Evolutionary conservation across 2,888 invertebrate species (phyloP), one percentile per base, ranked within the genome.

Genomic region (Zaprionus obscuricornis): DNA sequence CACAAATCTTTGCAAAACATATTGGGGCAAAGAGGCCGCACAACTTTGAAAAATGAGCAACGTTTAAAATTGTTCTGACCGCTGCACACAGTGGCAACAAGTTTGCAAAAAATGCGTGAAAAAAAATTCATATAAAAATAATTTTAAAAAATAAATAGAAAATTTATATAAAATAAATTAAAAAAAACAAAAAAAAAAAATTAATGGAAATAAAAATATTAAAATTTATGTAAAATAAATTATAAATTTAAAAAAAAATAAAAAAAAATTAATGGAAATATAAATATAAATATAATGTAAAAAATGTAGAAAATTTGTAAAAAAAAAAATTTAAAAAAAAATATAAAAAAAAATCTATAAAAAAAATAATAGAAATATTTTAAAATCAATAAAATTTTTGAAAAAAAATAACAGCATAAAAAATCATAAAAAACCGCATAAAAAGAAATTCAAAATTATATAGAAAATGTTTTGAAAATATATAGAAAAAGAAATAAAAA

Each of bases 21-120:
- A 56, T 66, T 68, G 72, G 51, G 55, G 50, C 58, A 67, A 65
- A 54, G 70, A 49, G 67, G 71, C 63, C 83, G 74, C 85, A 39
- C 40, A 74, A 66, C 66, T 70, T 72, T 82, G 79, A 79, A 74
- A 79, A 82, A 79, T 79, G 83, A 74, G 79, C 79, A 62, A 45
- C 85, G 60, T 66, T 79, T 79, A 72, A 85, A 82, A 85, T 79
- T 79, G 55, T 85, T 82, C 63, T 74, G 55, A 39, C 36, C 29
- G 17, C 14, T 26, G 66, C 50, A 79, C n/a, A n/a, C 83, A 43
- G 59, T 79, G 85, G 55, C 8, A 10, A 16, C n/a, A 67, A 8
- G 1, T 3, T n/a, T 3, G 5, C 18, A 8, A 26, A 27, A 7
- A 22, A 33, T 8, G 22, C 18, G 4, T 3, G 11, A 3, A 34